Base-by-base conservation (phyloP, 2,797 vertebrate genomes). In the Eurystomus glaucurus region DNA sequence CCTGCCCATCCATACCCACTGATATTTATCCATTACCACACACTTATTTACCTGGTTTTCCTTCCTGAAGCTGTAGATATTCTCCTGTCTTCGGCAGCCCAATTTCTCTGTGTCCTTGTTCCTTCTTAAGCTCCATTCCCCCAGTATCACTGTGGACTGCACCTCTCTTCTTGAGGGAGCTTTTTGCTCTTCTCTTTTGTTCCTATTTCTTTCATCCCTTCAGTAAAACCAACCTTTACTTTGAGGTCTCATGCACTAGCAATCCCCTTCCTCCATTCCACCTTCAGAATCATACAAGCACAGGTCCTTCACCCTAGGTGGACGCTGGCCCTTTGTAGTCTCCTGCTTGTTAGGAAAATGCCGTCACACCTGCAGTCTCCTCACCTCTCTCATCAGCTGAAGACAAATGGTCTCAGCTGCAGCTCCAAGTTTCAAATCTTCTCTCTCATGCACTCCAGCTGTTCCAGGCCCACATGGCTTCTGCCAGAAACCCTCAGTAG, bases 231-330 rank as follows among this genome's bases (percentile, higher is more conserved):
- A 72, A 31, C 5, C 26, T 48, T 89, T 89, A 58, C 50, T 79
- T 92, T 92, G 45, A 85, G 43, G 26, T 76, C 37, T 79, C 11
- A 61, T 37, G 28, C 20, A 60, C 17, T 5, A 69, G 20, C 8
- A 78, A 22, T 4, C 5, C 17, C 33, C 35, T 80, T 55, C 15
- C 31, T 55, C n/a, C 5, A 3, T 12, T 33, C 31, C 20, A 2
- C 6, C 62, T 10, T 51, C 41, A 28, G 10, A 60, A 20, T 48
- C 25, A 64, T 18, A 46, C 0, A 6, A 88, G 2, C 22, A 54
- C 0, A 5, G 69, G 2, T 25, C 35, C 8, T 64, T 52, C 18
- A 20, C 9, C 10, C 4, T 35, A 19, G 11, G 1, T 19, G 6
- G 13, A 3, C 13, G 69, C 6, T 26, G 39, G 7, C 25, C 22